Evolutionary conservation across 2,113 vertebrate species (phyloP), one percentile per base, ranked within the genome.

Genomic region (Crotalus tigris): DNA sequence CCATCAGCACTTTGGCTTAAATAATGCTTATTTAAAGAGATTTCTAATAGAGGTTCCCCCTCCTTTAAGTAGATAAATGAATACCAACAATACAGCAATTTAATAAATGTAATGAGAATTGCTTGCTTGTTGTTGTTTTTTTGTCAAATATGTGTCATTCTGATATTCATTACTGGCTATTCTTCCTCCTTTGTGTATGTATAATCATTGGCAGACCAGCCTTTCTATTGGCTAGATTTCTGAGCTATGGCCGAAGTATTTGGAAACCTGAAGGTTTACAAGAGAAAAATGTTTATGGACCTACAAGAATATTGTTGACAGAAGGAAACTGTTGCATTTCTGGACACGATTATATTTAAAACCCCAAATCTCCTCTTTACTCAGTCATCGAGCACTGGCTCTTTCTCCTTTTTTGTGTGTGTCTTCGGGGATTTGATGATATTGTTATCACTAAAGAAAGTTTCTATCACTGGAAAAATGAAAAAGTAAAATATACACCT

Each of bases 31-130:
- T 91, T 51, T 92, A 95, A 33, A 26, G n/a, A 94, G 69, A 51
- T 39, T 90, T 96, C 29, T 69, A 69, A 69, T n/a, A n/a, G 29
- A 69, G 29, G 29, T 96, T 96, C 94, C 96, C 55, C 15, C 81
- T 58, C 2, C 49, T 8, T 96, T 96, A 96, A 94, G 91, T 95
- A 87, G 93, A 93, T 94, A 94, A 95, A 96, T 96, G 96, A 97
- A 97, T 96, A 97, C 91, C 58, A 95, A n/a, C 75, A 91, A 44
- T 93, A 93, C 92, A 94, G 93, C 92, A 95, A 93, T 96, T 95
- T 97, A 97, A 95, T 97, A 97, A 97, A 93, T 89, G 88, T 95
- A 96, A 97, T 97, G 94, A 96, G 95, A 96, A 97, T 95, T 11
- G 26, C 93, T 95, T 94, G 94, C 93, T 96, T 95, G 94, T 95